A percentile compares a stretch with the other conserved stretches of the same genome.
phyloP scores from a whole-genome alignment of 2,113 vertebrate genomes.

The Forbesichthys papilliferus region DNA sequence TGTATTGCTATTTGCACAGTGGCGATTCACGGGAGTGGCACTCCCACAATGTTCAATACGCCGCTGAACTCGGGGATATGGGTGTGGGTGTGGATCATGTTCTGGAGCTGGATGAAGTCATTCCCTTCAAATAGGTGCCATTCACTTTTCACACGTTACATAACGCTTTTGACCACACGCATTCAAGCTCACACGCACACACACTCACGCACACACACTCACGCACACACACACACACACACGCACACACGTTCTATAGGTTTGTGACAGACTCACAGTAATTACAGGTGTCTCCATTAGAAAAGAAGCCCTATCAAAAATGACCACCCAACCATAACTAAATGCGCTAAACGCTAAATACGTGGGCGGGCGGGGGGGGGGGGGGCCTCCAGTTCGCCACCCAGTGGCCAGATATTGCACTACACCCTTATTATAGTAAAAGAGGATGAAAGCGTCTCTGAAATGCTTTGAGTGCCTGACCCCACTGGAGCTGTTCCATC shows the following conservation, averaged over 20 bases:
- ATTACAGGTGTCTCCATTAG: neutral
- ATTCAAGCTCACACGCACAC: no score
- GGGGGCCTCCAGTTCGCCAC: neutral
- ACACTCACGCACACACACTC: no score
- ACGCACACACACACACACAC: no score
- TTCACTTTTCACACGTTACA: no score
- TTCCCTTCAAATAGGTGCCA: conserved; percentile 38
- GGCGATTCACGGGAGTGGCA: no score
- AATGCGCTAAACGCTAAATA: conserved; percentile 55
- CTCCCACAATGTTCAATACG: no score
- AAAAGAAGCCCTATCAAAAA: conserved; percentile 66
- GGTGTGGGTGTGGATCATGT: conserved; percentile 36
- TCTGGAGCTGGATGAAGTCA: conserved; percentile 55
- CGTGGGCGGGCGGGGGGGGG: conserved; percentile 46
- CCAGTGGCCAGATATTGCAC: no score
- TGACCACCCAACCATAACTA: conserved; percentile 66
- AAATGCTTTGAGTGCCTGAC: conserved; percentile 45
- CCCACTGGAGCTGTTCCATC: conserved; percentile 58
- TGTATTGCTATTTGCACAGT: no score
- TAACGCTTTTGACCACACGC: no score
- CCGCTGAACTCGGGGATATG: no score
- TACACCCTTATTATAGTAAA: neutral
- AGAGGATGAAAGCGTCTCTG: conserved; percentile 25
- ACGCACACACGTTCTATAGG: no score
- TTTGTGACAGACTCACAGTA: no score